These are phyloP conservation scores for Boleophthalmus pectinirostris DNA, from an alignment of 2,113 vertebrate genomes.

Conservation along the genomic window DNA sequence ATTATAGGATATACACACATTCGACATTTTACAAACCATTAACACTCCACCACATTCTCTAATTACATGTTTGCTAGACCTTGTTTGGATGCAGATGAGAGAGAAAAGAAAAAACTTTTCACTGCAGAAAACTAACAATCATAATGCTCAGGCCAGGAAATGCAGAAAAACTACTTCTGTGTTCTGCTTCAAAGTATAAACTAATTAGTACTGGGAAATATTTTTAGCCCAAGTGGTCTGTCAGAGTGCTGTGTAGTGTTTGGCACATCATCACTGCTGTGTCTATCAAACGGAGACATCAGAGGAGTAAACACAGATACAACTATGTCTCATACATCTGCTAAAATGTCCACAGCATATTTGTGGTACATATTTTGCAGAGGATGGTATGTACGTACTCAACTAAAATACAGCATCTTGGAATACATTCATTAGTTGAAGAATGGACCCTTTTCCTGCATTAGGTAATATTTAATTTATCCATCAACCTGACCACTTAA, in stretches of 20 bases:
- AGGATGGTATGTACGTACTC: background rate
- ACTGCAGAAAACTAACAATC: conserved; percentile 8
- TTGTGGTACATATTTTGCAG: background rate
- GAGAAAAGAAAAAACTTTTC: background rate
- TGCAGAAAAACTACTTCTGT: conserved; percentile 2
- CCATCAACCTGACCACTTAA: no score
- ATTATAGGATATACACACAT: background rate
- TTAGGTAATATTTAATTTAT: background rate
- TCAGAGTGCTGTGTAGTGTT: conserved; percentile 12
- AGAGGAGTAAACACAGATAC: conserved; percentile 1
- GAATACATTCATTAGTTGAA: background rate
- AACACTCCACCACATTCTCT: conserved; percentile 9
- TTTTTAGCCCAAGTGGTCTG: conserved; percentile 22
- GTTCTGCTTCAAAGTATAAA: conserved; percentile 21
- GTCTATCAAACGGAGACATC: conserved; percentile 21
- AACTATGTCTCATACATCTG: conserved; percentile 35
- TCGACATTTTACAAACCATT: conserved; percentile 26
- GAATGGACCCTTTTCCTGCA: background rate
- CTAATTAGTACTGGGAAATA: conserved; percentile 34
- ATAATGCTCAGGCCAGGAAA: background rate
- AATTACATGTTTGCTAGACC: conserved; percentile 25
- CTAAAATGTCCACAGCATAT: conserved; percentile 4
- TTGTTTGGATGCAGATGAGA: conserved; percentile 22
- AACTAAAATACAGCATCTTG: background rate
- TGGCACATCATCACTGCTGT: conserved; percentile 18